Conservation (phyloP, 1,140 invertebrate genomes). For the Scaptomyza montana region DNA sequence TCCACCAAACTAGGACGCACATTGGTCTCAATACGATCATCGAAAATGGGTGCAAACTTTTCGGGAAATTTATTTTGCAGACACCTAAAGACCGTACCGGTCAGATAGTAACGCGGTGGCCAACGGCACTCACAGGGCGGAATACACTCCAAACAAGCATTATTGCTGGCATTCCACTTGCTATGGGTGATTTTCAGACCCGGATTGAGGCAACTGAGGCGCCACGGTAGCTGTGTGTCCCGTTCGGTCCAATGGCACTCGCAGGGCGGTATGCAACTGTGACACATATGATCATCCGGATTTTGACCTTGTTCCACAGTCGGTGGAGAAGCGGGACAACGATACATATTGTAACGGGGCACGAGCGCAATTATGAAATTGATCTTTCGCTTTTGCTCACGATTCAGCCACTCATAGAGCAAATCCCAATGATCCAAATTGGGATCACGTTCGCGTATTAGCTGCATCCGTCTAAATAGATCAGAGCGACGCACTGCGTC, state of each 20-base stretch:
- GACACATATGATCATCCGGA: constrained; percentile 28
- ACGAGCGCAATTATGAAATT: constrained; percentile 32
- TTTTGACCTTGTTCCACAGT: too few species aligned
- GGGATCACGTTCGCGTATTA: constrained; percentile 39
- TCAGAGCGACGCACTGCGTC: constrained; percentile 58
- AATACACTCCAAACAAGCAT: constrained; percentile 40
- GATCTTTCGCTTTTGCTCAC: constrained; percentile 49
- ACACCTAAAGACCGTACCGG: constrained; percentile 64
- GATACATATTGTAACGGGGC: constrained; percentile 20
- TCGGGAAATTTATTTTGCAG: constrained; percentile 62
- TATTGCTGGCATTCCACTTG: constrained; percentile 38
- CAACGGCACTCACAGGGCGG: constrained; percentile 69
- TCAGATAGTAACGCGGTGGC: constrained; percentile 65
- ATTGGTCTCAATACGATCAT: constrained; percentile 43
- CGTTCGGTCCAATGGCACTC: constrained; percentile 53
- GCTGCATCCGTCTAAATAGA: constrained; percentile 59
- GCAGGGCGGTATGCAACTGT: constrained; percentile 61
- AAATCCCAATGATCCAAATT: constrained; percentile 72
- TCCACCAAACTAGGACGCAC: constrained; percentile 55
- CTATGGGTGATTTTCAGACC: neutral
- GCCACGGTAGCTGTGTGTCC: constrained; percentile 47
- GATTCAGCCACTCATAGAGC: constrained; percentile 51
- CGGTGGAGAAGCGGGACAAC: constrained; percentile 13
- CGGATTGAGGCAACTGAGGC: constrained; percentile 36
- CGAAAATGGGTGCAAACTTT: constrained; percentile 69